Evolutionary conservation across 2,888 invertebrate genomes (phyloP), one percentile per base, ranked within the genome.

Genomic region (Gymnoscelis rufifasciata): DNA sequence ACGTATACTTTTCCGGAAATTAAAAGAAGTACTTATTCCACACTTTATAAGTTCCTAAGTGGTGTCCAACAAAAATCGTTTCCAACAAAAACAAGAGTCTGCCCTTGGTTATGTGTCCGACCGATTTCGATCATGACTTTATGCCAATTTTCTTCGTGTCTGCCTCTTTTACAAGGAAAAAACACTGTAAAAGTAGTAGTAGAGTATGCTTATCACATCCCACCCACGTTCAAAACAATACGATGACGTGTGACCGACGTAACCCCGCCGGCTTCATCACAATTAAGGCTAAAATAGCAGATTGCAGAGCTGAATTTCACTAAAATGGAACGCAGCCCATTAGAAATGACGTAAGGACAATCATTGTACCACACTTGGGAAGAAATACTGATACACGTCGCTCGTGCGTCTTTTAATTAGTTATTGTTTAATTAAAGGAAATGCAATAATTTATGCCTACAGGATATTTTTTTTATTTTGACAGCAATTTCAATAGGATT

Each of bases 261-360:
- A 31, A 40, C 39, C 30, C 13, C 10, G 2, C 28, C 13, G 24
- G 23, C 14, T 23, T 14, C 38, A 38, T 29, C 36, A 35, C 38
- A 42, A 42, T 47, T 33, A 38, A 37, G 46, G 41, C 37, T 15
- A 38, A 38, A 41, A 44, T 53, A 47, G 45, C 37, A 27, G 37
- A 40, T 15, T 23, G 31, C 31, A 44, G 29, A n/a, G 30, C 36
- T 48, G 45, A 52, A 50, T 51, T 59, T 52, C 49, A 50, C 57
- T 48, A 48, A 57, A 66, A 59, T 60, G 55, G 56, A 47, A 50
- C 54, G 51, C 37, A 30, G 44, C n/a, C 62, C 47, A 66, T 66
- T 60, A 62, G 15, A 57, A 59, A 54, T 68, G 68, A 68, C 69
- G 69, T 62, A 66, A 58, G 48, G 50, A 40, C 44, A 51, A 56